These are phyloP conservation scores for Homarus americanus DNA, from an alignment of 1,140 invertebrate genomes.

Conservation along the genomic window DNA sequence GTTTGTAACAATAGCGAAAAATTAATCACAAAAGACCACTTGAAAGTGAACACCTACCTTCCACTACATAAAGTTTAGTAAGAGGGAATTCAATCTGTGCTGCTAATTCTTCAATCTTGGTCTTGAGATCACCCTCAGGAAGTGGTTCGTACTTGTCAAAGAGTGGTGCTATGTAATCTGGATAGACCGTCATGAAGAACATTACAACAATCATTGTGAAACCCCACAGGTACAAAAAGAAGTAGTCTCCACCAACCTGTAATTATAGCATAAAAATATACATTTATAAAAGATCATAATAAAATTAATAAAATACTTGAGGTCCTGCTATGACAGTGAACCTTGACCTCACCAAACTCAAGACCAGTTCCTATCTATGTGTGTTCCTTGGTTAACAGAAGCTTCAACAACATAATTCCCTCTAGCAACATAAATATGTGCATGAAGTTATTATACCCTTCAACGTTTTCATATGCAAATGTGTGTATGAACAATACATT, in stretches of 20 bases:
- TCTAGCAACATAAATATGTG: too few species aligned
- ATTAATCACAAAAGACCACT: background rate
- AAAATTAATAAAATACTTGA: background rate
- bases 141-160: conserved; percentile 99
- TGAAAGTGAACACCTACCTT: conserved; percentile 82
- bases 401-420: too few species aligned
- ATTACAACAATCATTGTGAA: conserved; percentile 89
- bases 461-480: too few species aligned
- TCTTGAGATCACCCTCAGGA: conserved; percentile 92
- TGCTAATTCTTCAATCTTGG: conserved; percentile 93
- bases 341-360: too few species aligned
- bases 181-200: conserved; percentile 93
- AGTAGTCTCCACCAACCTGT: conserved; percentile 87
- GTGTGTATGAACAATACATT: too few species aligned
- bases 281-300: background rate
- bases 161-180: conserved; percentile 97
- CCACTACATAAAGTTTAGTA: conserved; percentile 97
- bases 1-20: too few species aligned
- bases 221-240: conserved; percentile 97
- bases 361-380: too few species aligned
- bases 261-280: conserved; percentile 9
- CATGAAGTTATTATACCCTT: too few species aligned
- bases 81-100: conserved; percentile 93
- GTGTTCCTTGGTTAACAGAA: too few species aligned
- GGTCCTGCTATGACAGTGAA: background rate